phyloP scores from a whole-genome alignment of 2,797 vertebrate genomes.

The Echiichthys vipera region DNA sequence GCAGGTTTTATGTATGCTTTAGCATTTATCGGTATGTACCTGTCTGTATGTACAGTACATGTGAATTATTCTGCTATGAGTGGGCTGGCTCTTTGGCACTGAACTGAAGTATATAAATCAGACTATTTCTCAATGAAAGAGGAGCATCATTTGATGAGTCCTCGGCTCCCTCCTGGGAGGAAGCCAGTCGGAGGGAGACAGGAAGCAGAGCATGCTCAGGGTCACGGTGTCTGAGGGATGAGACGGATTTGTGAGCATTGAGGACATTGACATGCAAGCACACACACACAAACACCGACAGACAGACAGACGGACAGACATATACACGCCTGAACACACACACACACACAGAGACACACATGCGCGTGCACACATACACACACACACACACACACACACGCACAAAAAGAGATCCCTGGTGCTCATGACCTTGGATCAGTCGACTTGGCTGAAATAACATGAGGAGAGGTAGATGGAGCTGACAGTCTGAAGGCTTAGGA shows the following conservation, averaged over 20 bases:
- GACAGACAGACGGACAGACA: conserved; percentile 6
- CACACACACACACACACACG: conserved; percentile 1
- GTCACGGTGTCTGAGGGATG: conserved; percentile 80
- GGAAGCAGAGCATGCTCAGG: conserved; percentile 79
- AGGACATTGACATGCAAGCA: conserved; percentile 74
- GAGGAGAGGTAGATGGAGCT: conserved; percentile 73
- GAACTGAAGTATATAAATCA: conserved; percentile 67
- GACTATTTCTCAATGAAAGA: conserved; percentile 66
- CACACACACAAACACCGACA: conserved; percentile 17
- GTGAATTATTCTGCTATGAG: conserved; percentile 27
- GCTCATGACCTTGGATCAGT: conserved; percentile 78
- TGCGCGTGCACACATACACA: not conserved
- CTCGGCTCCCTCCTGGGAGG: conserved; percentile 75
- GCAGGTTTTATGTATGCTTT: conserved; percentile 23
- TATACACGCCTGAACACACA: conserved; percentile 8
- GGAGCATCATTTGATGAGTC: conserved; percentile 72
- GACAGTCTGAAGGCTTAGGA: conserved; percentile 71
- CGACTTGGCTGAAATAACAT: conserved; percentile 72
- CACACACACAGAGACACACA: not conserved
- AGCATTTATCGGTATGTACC: conserved; percentile 9
- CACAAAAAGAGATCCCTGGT: conserved; percentile 68
- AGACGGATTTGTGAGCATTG: conserved; percentile 74
- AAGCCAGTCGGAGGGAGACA: conserved; percentile 77
- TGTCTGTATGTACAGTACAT: conserved; percentile 10
- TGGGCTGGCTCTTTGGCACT: conserved; percentile 32